Conservation (phyloP, 2,888 invertebrate genomes). For the Chironomus tentans region DNA sequence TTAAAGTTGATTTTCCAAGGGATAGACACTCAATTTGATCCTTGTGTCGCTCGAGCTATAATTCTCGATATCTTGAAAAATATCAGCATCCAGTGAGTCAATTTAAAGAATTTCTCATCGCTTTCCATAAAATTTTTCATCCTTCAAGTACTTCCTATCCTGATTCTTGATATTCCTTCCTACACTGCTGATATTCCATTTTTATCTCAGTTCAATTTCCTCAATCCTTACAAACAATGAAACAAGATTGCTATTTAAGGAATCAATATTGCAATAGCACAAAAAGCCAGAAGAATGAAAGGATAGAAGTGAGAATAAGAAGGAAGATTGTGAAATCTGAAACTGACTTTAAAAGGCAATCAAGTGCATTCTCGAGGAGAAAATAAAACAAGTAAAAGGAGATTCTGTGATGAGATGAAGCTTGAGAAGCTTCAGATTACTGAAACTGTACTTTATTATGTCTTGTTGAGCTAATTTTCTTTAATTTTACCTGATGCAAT, state of each 20-base stretch:
- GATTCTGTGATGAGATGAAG: not conserved
- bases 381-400: not conserved
- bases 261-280: not conserved
- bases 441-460: too few species aligned
- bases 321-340: not conserved
- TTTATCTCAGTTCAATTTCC: not conserved
- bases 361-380: not conserved
- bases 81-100: too few species aligned
- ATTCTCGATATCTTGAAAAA: too few species aligned
- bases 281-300: not conserved
- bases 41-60: too few species aligned
- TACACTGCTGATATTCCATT: not conserved
- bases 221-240: not conserved
- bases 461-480: too few species aligned
- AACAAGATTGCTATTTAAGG: too few species aligned
- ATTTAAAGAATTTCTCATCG: too few species aligned
- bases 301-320: not conserved
- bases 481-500: too few species aligned
- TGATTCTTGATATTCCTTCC: not conserved
- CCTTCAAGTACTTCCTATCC: not conserved
- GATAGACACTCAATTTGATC: too few species aligned
- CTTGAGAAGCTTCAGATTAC: too few species aligned
- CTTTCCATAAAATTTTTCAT: not conserved
- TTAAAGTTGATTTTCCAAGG: too few species aligned
- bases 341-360: not conserved